Conservation (phyloP, 2,888 invertebrate species). For the Mantis religiosa region DNA sequence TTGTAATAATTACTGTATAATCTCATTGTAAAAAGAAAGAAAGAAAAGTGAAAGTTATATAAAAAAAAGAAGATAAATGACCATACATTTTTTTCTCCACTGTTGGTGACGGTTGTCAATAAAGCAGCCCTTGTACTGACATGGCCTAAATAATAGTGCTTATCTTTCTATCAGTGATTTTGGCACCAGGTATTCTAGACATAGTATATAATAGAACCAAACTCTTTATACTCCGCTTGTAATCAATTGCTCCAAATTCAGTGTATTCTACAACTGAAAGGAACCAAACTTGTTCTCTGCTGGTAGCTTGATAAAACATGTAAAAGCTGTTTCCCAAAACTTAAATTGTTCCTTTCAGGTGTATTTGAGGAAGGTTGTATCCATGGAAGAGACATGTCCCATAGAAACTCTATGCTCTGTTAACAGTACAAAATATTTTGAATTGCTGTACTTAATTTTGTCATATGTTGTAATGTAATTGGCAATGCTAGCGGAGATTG, state of each 20-base stretch:
- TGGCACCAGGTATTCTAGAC: background rate
- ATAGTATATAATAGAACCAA: background rate
- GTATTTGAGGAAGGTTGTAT: background rate
- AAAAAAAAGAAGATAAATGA: background rate
- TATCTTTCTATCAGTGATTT: background rate
- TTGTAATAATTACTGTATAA: slow-evolving; percentile 16
- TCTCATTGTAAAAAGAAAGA: background rate
- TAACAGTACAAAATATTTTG: background rate
- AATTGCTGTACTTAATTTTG: background rate
- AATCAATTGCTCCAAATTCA: background rate
- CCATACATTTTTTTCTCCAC: background rate
- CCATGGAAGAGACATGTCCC: background rate
- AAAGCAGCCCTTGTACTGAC: background rate
- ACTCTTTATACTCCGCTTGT: background rate
- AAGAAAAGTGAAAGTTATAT: background rate
- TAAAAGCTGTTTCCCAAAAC: background rate
- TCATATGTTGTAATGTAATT: background rate
- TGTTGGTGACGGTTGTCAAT: background rate
- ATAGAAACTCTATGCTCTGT: background rate
- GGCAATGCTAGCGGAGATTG: background rate
- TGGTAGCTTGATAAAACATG: background rate
- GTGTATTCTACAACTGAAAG: background rate
- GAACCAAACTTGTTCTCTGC: background rate
- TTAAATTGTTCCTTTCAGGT: background rate
- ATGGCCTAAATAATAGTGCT: slow-evolving; percentile 10